Evolutionary conservation across 2,888 invertebrate genomes (phyloP).

Genomic region (Caenorhabditis japonica): DNA sequence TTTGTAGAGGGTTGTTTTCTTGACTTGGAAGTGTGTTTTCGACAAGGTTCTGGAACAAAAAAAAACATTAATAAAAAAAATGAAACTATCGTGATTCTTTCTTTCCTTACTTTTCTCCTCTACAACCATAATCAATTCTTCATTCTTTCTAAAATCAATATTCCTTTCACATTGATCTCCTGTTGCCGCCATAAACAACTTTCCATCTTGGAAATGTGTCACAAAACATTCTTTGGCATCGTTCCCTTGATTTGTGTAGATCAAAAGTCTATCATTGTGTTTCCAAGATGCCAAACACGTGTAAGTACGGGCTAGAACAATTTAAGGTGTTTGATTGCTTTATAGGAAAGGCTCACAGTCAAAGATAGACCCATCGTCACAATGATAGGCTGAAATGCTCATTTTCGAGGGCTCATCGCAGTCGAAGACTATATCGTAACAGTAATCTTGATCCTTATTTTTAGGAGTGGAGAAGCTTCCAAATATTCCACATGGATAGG

Average conservation of each 20-base stretch:
- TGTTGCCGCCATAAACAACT: slow-evolving; percentile 57
- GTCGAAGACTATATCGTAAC: slow-evolving; percentile 65
- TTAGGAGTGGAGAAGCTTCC: slow-evolving; percentile 60
- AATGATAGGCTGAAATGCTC: slow-evolving; percentile 63
- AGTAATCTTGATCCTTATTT: slow-evolving; percentile 53
- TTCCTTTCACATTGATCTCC: slow-evolving; percentile 67
- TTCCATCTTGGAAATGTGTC: slow-evolving; percentile 54
- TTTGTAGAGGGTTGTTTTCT: slow-evolving; percentile 17
- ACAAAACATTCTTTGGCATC: slow-evolving; percentile 65
- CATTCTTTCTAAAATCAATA: slow-evolving; percentile 63
- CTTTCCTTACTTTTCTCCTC: slow-evolving; percentile 49
- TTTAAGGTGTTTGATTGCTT: not conserved
- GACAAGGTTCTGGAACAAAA: slow-evolving; percentile 26
- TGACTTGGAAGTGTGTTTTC: slow-evolving; percentile 29
- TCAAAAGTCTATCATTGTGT: slow-evolving; percentile 61
- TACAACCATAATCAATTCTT: slow-evolving; percentile 54
- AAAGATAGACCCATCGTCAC: slow-evolving; percentile 62
- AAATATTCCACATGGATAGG: slow-evolving; percentile 59
- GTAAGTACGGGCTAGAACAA: slow-evolving; percentile 62
- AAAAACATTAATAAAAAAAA: not conserved
- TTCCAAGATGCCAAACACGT: slow-evolving; percentile 68
- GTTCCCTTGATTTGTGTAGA: slow-evolving; percentile 57
- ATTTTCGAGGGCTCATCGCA: slow-evolving; percentile 55
- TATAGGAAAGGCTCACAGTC: slow-evolving; percentile 67
- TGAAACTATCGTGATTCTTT: not conserved